These are phyloP conservation scores for Allacma fusca DNA, from an alignment of 2,888 invertebrate genomes.

Conservation along the genomic window DNA sequence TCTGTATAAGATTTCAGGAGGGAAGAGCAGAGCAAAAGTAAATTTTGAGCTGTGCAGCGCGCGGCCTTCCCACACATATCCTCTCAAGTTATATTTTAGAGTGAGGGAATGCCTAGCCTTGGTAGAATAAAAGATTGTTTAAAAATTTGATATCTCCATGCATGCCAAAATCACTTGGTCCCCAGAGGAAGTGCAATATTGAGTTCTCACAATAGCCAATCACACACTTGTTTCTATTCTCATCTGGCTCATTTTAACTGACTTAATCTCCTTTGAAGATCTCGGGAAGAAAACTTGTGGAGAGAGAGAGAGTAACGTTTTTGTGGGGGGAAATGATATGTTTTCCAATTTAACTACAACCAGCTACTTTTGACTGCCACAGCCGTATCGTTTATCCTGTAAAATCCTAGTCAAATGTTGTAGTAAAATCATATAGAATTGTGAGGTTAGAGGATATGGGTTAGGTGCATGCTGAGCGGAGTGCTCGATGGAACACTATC, in stretches of 20 bases:
- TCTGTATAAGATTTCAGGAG: no score
- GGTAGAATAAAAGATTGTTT: neutral
- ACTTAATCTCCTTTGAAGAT: constrained; percentile 32
- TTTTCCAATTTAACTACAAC: neutral
- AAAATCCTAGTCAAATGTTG: neutral
- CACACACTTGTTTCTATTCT: constrained; percentile 25
- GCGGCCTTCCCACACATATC: no score
- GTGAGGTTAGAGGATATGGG: no score
- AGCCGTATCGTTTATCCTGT: neutral
- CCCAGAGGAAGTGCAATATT: neutral
- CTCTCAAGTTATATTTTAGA: no score
- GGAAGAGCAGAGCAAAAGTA: no score
- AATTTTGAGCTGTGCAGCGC: no score
- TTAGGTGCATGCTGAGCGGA: no score
- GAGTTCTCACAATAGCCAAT: constrained; percentile 26
- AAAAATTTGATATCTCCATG: neutral
- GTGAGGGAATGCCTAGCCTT: no score
- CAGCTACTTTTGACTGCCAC: neutral
- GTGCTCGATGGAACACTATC: no score
- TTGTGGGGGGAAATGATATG: neutral
- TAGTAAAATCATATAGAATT: no score
- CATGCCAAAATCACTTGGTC: constrained; percentile 7
- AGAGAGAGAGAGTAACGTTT: neutral
- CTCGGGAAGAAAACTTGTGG: neutral
- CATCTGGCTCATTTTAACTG: constrained; percentile 28